These are phyloP conservation scores for Phalacrocorax aristotelis DNA, from an alignment of 2,113 vertebrate genomes.

Conservation along the genomic window DNA sequence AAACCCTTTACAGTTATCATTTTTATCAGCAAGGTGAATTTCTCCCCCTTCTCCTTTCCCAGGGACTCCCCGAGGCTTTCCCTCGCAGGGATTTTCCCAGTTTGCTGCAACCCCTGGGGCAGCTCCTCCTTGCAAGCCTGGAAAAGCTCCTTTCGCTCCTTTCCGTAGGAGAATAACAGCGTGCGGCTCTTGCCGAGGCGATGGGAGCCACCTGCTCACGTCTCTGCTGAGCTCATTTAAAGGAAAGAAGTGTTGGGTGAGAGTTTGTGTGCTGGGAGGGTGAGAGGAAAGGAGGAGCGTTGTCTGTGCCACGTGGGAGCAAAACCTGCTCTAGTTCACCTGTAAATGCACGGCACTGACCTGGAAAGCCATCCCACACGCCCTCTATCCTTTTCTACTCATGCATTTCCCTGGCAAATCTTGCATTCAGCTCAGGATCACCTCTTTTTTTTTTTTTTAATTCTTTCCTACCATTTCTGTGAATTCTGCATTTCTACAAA, in stretches of 20 bases:
- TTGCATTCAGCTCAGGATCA: neutral
- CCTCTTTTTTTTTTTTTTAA: neutral
- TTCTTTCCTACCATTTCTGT: neutral
- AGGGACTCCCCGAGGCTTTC: neutral
- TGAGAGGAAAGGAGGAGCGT: neutral
- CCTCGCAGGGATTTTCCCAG: neutral
- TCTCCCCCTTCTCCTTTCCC: neutral
- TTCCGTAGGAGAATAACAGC: neutral
- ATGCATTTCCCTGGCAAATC: neutral
- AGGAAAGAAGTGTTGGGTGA: neutral
- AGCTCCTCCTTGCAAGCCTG: neutral
- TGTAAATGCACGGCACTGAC: neutral
- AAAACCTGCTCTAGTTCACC: neutral
- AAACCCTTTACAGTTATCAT: neutral
- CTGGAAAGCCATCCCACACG: neutral
- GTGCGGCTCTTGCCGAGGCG: rapidly evolving
- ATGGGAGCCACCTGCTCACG: neutral
- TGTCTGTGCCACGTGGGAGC: neutral
- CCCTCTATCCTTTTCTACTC: rapidly evolving
- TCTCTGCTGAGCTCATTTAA: neutral
- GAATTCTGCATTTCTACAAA: rapidly evolving
- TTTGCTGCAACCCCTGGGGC: rapidly evolving
- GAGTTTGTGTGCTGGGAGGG: neutral
- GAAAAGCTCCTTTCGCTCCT: neutral
- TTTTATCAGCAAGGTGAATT: neutral